Percentiles rank a stretch among this genome's conserved stretches.
Evolutionary conservation across 2,113 vertebrate species (phyloP).

Genomic region (Notothenia coriiceps): DNA sequence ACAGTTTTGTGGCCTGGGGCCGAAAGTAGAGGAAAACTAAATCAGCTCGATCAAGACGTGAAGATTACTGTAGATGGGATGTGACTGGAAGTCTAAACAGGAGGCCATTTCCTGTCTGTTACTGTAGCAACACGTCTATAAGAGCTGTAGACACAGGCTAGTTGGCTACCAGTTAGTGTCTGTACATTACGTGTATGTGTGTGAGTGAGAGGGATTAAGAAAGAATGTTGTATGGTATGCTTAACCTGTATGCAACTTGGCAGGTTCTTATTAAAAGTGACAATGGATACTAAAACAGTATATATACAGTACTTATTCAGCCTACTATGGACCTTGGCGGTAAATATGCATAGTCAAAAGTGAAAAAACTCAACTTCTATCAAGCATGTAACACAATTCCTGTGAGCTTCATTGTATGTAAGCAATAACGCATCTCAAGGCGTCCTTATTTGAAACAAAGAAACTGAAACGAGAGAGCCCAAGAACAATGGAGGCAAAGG

Average conservation of each 20-base stretch:
- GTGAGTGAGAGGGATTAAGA: background rate
- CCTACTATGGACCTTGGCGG: background rate
- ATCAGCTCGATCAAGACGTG: slow-evolving; percentile 28
- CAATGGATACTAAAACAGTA: background rate
- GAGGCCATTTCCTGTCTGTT: slow-evolving; percentile 30
- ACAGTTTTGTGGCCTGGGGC: slow-evolving; percentile 2
- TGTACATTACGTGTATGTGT: slow-evolving; percentile 1
- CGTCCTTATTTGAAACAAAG: background rate
- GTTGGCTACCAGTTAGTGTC: background rate
- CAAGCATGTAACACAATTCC: background rate
- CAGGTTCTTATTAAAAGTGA: background rate
- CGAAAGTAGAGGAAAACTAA: slow-evolving; percentile 23
- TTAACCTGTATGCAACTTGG: background rate
- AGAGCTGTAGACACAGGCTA: background rate
- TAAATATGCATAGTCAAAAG: background rate
- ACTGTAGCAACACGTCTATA: slow-evolving; percentile 19
- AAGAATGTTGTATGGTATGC: background rate
- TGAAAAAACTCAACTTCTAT: background rate
- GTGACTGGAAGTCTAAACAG: slow-evolving; percentile 52
- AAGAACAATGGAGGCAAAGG: background rate
- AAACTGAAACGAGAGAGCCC: background rate
- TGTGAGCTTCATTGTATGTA: background rate
- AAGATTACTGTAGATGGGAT: slow-evolving; percentile 42
- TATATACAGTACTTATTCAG: background rate
- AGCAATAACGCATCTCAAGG: no score